Evolutionary conservation across 2,797 vertebrate genomes (phyloP), one percentile per base, ranked within the genome.

Genomic region (Gymnocypris eckloni): DNA sequence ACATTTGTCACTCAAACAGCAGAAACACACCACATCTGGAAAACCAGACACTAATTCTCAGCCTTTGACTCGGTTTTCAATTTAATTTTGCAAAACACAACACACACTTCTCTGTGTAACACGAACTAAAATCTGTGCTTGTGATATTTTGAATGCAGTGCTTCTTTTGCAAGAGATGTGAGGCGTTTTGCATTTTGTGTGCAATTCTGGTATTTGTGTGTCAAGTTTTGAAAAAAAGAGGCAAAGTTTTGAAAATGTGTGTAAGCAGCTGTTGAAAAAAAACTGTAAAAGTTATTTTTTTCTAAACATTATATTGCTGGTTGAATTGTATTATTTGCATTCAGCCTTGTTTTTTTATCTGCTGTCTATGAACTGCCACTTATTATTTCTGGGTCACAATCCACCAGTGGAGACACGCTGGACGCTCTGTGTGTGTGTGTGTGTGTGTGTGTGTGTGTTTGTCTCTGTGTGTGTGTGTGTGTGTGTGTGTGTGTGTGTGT

Each of bases 351-450:
- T 41, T 71, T 71, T 71, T 41, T n/a, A 11, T 66, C 64, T 16
- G 28, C 39, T 70, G 20, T n/a, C 37, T 22, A 66, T 66, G 67
- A 22, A 39, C 20, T 70, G 67, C 28, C 28, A 33, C 15, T 28
- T 15, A 67, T 67, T 67, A 28, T 28, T 28, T 67, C 64, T 67
- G 64, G 28, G 64, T 67, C 28, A 67, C 69, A 70, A 72, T n/a
- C 41, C 41, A 45, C 70, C 70, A 45, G 41, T 6, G 43, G 41
- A 72, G 70, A 72, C 0, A 6, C 41, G 15, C 41, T 45, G 59
- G n/a, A 25, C 10, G 59, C 59, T 61, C n/a, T 22, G 22, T 61
- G 12, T 16, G 41, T 45, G 41, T 72, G 37, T 8, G 22, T 11
- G n/a, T 28, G 2, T 13, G 4, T 1, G 12, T 5, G 2, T 15